These are phyloP conservation scores for Drosophila hamatofila DNA, from an alignment of 2,888 invertebrate genomes.

Conservation along the genomic window DNA sequence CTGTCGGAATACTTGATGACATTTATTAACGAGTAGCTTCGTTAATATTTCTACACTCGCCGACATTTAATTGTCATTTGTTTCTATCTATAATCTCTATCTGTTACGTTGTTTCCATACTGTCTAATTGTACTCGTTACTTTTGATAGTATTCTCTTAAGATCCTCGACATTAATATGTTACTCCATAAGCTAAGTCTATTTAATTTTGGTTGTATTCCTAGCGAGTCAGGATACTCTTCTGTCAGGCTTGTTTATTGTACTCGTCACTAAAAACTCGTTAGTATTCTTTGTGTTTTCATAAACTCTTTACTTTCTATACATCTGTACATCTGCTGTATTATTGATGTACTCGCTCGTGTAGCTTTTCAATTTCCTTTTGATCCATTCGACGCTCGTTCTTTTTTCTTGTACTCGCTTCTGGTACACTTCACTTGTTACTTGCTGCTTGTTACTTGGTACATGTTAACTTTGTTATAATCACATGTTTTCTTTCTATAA, in stretches of 20 bases:
- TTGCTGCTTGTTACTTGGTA: too few species aligned
- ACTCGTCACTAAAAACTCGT: neutral
- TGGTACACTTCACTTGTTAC: too few species aligned
- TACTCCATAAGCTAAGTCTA: too few species aligned
- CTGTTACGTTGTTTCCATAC: too few species aligned
- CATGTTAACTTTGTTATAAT: too few species aligned
- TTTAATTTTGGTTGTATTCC: too few species aligned
- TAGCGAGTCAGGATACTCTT: too few species aligned
- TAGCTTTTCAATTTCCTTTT: neutral
- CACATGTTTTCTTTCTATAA: too few species aligned
- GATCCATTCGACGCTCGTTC: neutral
- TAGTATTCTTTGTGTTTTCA: neutral
- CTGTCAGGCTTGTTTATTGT: neutral
- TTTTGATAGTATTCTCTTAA: too few species aligned
- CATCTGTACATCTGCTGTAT: neutral
- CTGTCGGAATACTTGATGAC: neutral
- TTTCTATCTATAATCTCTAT: neutral
- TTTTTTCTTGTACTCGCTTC: neutral
- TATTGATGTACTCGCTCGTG: neutral
- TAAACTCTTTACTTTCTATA: neutral
- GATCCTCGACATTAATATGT: too few species aligned
- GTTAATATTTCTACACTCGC: neutral
- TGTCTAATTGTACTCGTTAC: too few species aligned
- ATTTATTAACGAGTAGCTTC: neutral
- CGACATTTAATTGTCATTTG: neutral